Evolutionary conservation across 64 coral and sea anemone genomes (phyloP).

Genomic region (Montipora foliosa): DNA sequence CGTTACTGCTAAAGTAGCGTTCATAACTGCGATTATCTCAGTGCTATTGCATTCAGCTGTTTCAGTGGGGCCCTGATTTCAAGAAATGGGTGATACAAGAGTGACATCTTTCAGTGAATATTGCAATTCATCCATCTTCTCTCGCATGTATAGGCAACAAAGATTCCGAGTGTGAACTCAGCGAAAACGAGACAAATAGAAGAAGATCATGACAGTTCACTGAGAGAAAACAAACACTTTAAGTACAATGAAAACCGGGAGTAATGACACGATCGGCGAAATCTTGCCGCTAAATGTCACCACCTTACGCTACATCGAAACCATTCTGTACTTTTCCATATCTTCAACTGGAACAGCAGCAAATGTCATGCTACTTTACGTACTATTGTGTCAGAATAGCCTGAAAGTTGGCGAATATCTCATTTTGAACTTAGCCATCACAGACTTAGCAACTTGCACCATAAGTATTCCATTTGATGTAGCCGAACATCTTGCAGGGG

Average conservation of each 20-base stretch:
- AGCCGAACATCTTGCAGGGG: conserved; percentile 55
- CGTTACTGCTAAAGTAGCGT: no score
- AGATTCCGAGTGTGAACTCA: background rate
- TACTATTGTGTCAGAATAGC: conserved; percentile 62
- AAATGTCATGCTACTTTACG: conserved; percentile 76
- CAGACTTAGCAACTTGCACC: conserved; percentile 79
- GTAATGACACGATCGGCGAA: background rate
- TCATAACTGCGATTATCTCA: no score
- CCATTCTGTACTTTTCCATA: conserved; percentile 65
- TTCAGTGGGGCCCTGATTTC: no score
- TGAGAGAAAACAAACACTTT: background rate
- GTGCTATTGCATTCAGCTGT: no score
- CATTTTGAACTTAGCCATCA: conserved; percentile 87
- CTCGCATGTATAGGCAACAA: background rate
- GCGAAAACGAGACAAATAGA: background rate
- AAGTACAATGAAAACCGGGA: background rate
- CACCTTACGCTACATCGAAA: conserved; percentile 2
- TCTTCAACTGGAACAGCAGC: conserved; percentile 68
- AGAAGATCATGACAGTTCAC: background rate
- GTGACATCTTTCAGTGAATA: no score
- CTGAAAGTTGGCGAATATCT: conserved; percentile 84
- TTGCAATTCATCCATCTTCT: background rate
- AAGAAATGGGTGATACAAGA: no score
- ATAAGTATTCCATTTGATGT: conserved; percentile 94
- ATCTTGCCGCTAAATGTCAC: background rate